Base-by-base conservation (phyloP, 1,140 invertebrate genomes). In the Theocolax elegans region DNA sequence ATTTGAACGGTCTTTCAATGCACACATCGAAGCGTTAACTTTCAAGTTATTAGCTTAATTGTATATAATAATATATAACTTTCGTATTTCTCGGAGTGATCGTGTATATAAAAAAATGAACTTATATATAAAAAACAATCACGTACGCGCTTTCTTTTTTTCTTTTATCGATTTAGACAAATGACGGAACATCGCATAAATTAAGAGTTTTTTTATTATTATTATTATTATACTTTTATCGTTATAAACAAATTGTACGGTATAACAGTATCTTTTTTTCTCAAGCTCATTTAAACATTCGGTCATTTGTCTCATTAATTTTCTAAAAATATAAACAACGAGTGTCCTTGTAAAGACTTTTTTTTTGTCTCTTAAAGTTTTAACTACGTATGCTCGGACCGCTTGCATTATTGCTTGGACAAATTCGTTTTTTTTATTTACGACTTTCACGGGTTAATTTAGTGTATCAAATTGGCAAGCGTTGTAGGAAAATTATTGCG, bases 351-450 rank as follows among this genome's bases (percentile, higher is more conserved):
- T 23, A 44, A 54, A 62, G 49, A 35, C 31, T 35, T 21, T n/a
- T 62, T 44, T 62, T 42, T 56, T 49, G 17, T 31, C 10, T 42
- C 53, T 60, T 66, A 25, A 53, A 10, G 21, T 49, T 65, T 65
- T 17, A 67, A 64, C 46, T 60, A 46, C 13, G 35, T n/a, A 51
- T 58, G 56, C 38, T 69, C 46, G 62, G 44, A 46, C 46, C 38
- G 71, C 66, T 72, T 42, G 67, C 51, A 64, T 70, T 70, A 70
- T 70, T 70, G 67, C 67, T 70, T 70, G 40, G 67, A 64, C 51
- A 70, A 70, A 70, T 58, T 62, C 58, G 51, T 63, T 63, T 42
- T 38, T 54, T 29, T 27, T 51, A 42, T 17, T 51, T 49, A 25
- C 2, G 51, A 40, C 56, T 51, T 68, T 42, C 56, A 68, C n/a